Percentiles rank a stretch among this genome's conserved stretches.
Conservation (phyloP, 2,888 invertebrate species). For the Phymatocera aterrima region DNA sequence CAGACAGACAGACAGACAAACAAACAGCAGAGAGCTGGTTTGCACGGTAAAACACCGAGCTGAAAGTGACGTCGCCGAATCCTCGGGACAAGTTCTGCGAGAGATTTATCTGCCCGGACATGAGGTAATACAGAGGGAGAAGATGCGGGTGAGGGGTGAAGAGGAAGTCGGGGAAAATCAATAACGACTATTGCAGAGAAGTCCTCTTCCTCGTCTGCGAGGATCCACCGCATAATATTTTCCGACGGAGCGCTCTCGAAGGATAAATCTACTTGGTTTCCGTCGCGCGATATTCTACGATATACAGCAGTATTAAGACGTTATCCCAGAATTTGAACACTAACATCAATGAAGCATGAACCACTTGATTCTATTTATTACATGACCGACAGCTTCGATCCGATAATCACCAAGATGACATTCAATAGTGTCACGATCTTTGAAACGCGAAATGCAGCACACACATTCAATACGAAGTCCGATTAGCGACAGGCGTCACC, state of each 20-base stretch:
- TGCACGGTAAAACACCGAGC: slow-evolving; percentile 46
- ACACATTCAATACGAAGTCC: neutral
- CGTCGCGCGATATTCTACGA: neutral
- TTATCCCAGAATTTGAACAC: neutral
- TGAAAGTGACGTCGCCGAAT: slow-evolving; percentile 24
- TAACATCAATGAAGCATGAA: neutral
- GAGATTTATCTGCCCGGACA: slow-evolving; percentile 20
- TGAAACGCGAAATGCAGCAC: neutral
- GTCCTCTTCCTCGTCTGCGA: neutral
- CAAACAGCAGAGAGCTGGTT: slow-evolving; percentile 26
- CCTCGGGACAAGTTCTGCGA: neutral
- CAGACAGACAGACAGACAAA: slow-evolving; percentile 33
- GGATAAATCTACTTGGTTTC: neutral
- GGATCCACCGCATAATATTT: slow-evolving; percentile 21
- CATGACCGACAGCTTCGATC: neutral
- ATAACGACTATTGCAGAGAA: slow-evolving; percentile 15
- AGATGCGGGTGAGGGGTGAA: neutral
- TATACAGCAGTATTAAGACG: neutral
- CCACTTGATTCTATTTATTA: neutral
- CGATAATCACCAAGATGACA: neutral
- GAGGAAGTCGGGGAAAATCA: neutral
- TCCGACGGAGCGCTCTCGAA: neutral
- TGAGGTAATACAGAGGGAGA: slow-evolving; percentile 11
- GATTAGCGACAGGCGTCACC: neutral
- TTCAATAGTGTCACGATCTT: slow-evolving; percentile 5